Evolutionary conservation across 2,797 vertebrate species (phyloP).

Genomic region (Amblyraja radiata): DNA sequence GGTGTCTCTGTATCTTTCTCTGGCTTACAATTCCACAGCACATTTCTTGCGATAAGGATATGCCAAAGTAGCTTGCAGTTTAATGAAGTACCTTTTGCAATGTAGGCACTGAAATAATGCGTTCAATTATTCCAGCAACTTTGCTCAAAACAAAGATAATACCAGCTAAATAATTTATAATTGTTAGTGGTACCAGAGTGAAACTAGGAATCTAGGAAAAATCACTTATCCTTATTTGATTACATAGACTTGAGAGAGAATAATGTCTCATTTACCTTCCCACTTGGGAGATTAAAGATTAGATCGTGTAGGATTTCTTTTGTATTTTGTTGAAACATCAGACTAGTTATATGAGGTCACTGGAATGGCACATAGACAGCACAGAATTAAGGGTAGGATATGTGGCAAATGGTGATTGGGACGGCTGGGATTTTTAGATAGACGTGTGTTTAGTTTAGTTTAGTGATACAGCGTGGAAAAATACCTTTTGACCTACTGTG

Average conservation of each 20-base stretch:
- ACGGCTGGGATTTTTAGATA: neutral
- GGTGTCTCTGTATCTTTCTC: too few species aligned
- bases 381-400: neutral
- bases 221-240: neutral
- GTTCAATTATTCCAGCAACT: neutral
- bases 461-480: neutral
- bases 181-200: neutral
- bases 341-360: neutral
- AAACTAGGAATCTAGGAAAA: neutral
- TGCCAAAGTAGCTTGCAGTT: neutral
- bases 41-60: neutral
- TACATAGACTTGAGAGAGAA: neutral
- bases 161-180: neutral
- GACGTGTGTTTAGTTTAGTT: neutral
- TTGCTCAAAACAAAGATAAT: neutral
- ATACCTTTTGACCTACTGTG: too few species aligned
- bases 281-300: neutral
- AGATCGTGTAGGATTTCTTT: neutral
- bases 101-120: neutral
- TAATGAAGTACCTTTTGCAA: neutral
- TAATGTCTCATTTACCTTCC: neutral
- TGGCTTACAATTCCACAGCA: neutral
- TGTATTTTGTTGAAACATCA: neutral
- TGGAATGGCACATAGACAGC: neutral
- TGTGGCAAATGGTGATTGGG: too few species aligned